These are phyloP conservation scores for Zoanthus solanderi DNA, from an alignment of 92 coral and sea anemone species.

Conservation along the genomic window DNA sequence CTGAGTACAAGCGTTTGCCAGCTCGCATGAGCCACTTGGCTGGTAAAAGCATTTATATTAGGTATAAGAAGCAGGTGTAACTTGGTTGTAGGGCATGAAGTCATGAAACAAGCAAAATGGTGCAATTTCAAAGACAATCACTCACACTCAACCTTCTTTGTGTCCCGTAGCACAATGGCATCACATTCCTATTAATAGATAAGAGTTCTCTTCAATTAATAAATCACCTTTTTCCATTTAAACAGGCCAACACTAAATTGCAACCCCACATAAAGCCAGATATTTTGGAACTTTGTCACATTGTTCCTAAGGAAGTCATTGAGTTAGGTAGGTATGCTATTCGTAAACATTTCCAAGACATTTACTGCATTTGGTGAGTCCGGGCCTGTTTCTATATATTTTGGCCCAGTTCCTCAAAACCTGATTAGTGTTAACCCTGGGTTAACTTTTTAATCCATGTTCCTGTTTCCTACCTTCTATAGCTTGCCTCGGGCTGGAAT, in stretches of 20 bases:
- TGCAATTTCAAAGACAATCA: too few species aligned
- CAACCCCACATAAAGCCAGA: slow-evolving; percentile 42
- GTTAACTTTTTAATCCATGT: too few species aligned
- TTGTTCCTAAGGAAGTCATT: slow-evolving; percentile 83
- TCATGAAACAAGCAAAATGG: too few species aligned
- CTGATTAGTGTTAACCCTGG: too few species aligned
- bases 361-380: background rate
- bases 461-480: too few species aligned
- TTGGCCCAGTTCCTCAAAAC: too few species aligned
- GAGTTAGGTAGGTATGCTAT: slow-evolving; percentile 65
- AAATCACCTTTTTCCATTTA: background rate
- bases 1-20: too few species aligned
- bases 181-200: background rate
- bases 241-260: background rate
- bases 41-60: too few species aligned
- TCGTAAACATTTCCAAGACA: background rate
- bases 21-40: too few species aligned
- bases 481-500: too few species aligned
- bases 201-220: background rate
- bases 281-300: slow-evolving; percentile 74
- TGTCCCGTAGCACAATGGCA: background rate
- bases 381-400: background rate
- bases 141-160: background rate
- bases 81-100: too few species aligned
- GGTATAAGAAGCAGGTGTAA: too few species aligned